Conservation (phyloP, 1,140 invertebrate genomes). For the Papilio glaucus region DNA sequence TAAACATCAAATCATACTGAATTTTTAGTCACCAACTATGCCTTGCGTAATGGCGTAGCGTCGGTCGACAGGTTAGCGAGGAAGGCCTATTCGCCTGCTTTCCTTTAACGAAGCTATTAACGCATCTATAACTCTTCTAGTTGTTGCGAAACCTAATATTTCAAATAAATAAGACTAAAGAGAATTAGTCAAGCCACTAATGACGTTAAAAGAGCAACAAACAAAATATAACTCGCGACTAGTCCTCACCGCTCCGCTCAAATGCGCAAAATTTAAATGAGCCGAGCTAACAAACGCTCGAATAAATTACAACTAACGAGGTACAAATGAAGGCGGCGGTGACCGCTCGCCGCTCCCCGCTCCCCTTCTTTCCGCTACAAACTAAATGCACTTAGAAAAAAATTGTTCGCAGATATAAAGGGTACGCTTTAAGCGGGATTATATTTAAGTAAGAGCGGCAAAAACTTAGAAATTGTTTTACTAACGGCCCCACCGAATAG, state of each 20-base stretch:
- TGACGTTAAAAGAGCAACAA: constrained; percentile 16
- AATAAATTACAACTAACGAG: constrained; percentile 27
- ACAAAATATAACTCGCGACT: constrained; percentile 1
- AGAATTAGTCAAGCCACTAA: constrained; percentile 23
- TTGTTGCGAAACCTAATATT: not conserved
- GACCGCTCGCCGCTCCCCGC: not conserved
- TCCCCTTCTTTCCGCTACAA: not conserved
- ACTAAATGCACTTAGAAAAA: constrained; percentile 8
- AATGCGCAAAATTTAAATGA: constrained; percentile 26
- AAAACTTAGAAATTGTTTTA: not conserved
- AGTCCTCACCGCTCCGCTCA: constrained; percentile 2
- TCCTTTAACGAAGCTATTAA: no score
- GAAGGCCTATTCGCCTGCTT: no score
- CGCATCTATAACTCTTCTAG: not conserved
- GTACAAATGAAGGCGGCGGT: constrained; percentile 24
- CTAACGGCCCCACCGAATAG: not conserved
- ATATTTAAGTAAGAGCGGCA: not conserved
- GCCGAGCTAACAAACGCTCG: constrained; percentile 17
- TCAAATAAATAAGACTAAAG: not conserved
- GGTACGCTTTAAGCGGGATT: not conserved
- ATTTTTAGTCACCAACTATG: no score
- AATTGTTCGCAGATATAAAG: constrained; percentile 12
- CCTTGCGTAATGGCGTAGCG: no score
- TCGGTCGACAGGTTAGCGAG: no score
- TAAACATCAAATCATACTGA: no score